A percentile compares a stretch with the other conserved stretches of the same genome.
phyloP scores from a whole-genome alignment of 2,888 invertebrate species.

The Caradrina kadenii region DNA sequence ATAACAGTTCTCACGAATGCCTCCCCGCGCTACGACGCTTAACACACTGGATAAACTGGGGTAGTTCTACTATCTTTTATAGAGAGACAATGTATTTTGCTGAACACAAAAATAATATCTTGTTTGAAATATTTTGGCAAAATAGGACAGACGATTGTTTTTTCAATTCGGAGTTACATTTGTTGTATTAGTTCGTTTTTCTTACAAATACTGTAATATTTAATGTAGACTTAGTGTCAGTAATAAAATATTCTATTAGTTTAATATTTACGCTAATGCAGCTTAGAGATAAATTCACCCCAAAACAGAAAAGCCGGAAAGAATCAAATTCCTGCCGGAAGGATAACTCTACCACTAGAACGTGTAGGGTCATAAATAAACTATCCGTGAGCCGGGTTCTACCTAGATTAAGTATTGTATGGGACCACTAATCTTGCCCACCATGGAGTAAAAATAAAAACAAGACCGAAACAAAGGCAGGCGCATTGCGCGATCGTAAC shows the following conservation, averaged over 20 bases:
- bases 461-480: constrained; percentile 50
- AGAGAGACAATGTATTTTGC: constrained; percentile 8
- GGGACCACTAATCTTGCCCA: constrained; percentile 47
- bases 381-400: constrained; percentile 40
- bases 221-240: not conserved
- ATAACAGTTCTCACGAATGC: constrained; percentile 66
- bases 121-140: not conserved
- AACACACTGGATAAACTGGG: constrained; percentile 38
- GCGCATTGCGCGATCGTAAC: constrained; percentile 68
- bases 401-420: constrained; percentile 43
- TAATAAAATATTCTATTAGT: not conserved
- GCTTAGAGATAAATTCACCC: constrained; percentile 10
- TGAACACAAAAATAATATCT: constrained; percentile 8
- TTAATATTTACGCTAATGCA: not conserved
- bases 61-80: constrained; percentile 36
- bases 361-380: constrained; percentile 52
- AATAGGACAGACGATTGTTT: not conserved
- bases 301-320: constrained; percentile 23
- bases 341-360: constrained; percentile 29
- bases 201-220: not conserved
- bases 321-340: constrained; percentile 42
- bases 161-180: not conserved
- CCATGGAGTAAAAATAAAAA: constrained; percentile 48
- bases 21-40: constrained; percentile 43
- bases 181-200: too few relatives aligned